phyloP scores from a whole-genome alignment of 2,888 invertebrate genomes.

The Drosophila histrio region DNA sequence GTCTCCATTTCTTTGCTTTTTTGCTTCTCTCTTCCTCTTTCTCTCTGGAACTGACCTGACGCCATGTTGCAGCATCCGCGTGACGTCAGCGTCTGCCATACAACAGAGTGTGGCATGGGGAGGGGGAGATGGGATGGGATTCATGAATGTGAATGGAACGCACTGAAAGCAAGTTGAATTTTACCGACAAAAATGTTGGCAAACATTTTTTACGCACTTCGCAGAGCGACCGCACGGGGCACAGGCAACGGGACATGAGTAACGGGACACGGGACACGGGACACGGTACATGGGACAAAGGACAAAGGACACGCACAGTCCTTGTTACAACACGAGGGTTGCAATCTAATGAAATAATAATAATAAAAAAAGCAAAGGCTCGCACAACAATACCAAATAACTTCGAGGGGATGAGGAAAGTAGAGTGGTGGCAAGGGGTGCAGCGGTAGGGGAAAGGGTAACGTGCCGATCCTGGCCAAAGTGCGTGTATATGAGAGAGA shows the following conservation, averaged over 20 bases:
- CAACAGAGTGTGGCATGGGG: too few relatives aligned
- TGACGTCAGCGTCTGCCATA: slow-evolving; percentile 5
- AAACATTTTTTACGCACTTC: slow-evolving; percentile 53
- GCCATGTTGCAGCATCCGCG: not conserved
- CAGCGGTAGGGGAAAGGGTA: not conserved
- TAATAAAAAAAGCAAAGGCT: slow-evolving; percentile 58
- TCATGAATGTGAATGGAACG: not conserved
- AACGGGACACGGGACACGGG: slow-evolving; percentile 10
- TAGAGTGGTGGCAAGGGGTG: not conserved
- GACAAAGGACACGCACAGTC: slow-evolving; percentile 43
- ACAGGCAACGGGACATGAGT: slow-evolving; percentile 35
- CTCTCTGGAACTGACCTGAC: not conserved
- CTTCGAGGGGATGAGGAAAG: not conserved
- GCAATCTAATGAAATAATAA: slow-evolving; percentile 78
- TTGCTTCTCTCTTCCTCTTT: not conserved
- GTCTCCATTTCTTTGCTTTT: too few relatives aligned
- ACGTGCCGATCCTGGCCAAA: slow-evolving; percentile 52
- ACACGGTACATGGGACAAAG: slow-evolving; percentile 14
- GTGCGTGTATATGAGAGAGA: slow-evolving; percentile 8
- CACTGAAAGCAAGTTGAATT: not conserved
- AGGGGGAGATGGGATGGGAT: not conserved
- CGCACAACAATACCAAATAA: slow-evolving; percentile 37
- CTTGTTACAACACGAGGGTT: slow-evolving; percentile 51
- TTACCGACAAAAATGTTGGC: slow-evolving; percentile 37
- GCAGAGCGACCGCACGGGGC: slow-evolving; percentile 26